Conservation (phyloP, 2,888 invertebrate species). For the Tetheella fluctuosa region DNA sequence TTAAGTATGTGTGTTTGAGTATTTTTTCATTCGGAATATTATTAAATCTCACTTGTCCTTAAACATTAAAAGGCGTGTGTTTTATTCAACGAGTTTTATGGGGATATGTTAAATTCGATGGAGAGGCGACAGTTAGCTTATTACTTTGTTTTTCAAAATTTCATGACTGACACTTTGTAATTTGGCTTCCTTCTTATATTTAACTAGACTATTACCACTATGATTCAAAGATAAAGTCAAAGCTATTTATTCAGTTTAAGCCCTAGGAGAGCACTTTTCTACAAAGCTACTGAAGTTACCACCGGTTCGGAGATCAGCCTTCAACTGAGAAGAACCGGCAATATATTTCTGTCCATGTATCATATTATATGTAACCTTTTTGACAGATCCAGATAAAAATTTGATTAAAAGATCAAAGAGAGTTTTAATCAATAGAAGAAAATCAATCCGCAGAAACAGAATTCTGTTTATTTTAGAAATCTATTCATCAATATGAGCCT, state of each 20-base stretch:
- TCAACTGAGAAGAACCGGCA: no score
- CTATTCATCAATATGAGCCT: conserved; percentile 22
- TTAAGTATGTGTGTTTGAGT: no score
- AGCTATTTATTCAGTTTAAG: no score
- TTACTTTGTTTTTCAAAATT: no score
- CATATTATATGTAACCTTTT: not conserved
- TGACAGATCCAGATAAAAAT: not conserved
- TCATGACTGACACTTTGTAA: not conserved
- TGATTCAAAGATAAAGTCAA: not conserved
- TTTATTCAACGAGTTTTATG: not conserved
- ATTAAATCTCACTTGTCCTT: not conserved
- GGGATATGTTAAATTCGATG: not conserved
- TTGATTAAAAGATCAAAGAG: not conserved
- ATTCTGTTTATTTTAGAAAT: conserved; percentile 1
- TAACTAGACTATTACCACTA: not conserved
- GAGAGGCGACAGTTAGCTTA: not conserved
- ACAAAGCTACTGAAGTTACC: no score
- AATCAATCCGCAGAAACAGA: not conserved
- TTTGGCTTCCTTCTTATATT: not conserved
- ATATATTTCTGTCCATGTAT: not conserved
- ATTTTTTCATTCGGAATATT: not conserved
- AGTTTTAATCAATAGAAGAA: not conserved
- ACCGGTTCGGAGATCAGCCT: no score
- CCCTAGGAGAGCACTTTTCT: no score
- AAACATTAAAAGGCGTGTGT: not conserved